Evolutionary conservation across 2,113 vertebrate species (phyloP).

Genomic region (Gymnocephalus cernua): DNA sequence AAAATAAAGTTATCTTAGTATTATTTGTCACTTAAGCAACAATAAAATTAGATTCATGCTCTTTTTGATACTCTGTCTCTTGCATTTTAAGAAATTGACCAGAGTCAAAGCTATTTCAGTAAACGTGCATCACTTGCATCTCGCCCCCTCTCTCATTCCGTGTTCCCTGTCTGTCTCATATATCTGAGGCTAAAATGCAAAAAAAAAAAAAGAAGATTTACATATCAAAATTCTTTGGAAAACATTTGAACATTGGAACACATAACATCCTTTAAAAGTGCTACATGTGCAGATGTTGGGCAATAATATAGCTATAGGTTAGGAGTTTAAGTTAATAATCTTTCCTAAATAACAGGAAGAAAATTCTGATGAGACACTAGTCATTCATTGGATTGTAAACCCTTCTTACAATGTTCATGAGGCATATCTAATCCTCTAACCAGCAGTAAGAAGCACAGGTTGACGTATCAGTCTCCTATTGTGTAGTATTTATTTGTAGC

Average conservation of each 20-base stretch:
- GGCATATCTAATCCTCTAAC: constrained; percentile 14
- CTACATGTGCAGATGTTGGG: neutral
- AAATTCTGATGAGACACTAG: constrained; percentile 1
- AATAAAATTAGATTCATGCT: neutral
- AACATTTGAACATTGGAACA: neutral
- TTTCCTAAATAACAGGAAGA: neutral
- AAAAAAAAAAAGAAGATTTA: too few relatives aligned
- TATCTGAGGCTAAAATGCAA: neutral
- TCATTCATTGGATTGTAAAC: constrained; percentile 18
- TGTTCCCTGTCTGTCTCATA: neutral
- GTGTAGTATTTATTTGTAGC: constrained; percentile 34
- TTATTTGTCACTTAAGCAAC: neutral
- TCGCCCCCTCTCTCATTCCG: neutral
- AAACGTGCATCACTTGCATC: neutral
- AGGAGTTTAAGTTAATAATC: neutral
- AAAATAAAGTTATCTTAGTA: neutral
- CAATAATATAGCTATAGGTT: neutral
- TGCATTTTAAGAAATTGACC: neutral
- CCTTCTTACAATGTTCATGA: neutral
- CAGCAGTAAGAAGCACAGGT: constrained; percentile 6
- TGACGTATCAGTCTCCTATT: constrained; percentile 28
- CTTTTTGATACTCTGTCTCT: neutral
- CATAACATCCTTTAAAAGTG: neutral
- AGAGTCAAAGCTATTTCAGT: neutral
- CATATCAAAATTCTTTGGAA: neutral